phyloP scores from a whole-genome alignment of 2,113 vertebrate species.

The Ptilonorhynchus violaceus region DNA sequence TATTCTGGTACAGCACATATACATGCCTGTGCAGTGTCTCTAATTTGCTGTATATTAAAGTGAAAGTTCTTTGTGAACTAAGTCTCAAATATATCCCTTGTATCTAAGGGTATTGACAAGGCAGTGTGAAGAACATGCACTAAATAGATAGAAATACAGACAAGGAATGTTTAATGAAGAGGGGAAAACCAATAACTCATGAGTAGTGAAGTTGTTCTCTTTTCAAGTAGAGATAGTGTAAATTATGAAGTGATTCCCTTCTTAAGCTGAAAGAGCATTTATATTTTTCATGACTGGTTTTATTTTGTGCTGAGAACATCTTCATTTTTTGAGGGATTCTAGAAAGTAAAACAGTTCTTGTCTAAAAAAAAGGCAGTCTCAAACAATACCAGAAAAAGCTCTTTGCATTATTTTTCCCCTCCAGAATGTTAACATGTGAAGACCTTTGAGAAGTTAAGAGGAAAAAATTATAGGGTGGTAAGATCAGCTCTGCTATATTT shows the following conservation, averaged over 20 bases:
- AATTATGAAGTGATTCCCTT: slow-evolving; percentile 44
- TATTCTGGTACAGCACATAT: background rate
- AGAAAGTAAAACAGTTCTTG: background rate
- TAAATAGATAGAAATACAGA: slow-evolving; percentile 48
- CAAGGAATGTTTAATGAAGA: slow-evolving; percentile 43
- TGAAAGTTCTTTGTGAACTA: background rate
- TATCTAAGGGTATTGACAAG: slow-evolving; percentile 17
- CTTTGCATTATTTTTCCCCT: background rate
- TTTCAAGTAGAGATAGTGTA: slow-evolving; percentile 10
- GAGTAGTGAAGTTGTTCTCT: background rate
- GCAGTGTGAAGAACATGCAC: slow-evolving; percentile 27
- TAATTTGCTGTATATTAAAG: slow-evolving; percentile 28
- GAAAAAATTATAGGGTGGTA: background rate
- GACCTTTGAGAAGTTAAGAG: background rate
- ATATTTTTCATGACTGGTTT: slow-evolving; percentile 25
- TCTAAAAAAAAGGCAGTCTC: background rate
- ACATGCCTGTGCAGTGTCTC: background rate
- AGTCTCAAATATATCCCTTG: slow-evolving; percentile 33
- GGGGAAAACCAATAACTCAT: slow-evolving; percentile 33
- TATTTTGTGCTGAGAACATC: background rate
- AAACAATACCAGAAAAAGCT: background rate
- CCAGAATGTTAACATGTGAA: background rate
- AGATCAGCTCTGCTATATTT: background rate
- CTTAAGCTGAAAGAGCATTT: slow-evolving; percentile 36
- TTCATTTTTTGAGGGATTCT: background rate